These are phyloP conservation scores for Phasia obesa DNA, from an alignment of 2,888 invertebrate genomes.

Conservation along the genomic window DNA sequence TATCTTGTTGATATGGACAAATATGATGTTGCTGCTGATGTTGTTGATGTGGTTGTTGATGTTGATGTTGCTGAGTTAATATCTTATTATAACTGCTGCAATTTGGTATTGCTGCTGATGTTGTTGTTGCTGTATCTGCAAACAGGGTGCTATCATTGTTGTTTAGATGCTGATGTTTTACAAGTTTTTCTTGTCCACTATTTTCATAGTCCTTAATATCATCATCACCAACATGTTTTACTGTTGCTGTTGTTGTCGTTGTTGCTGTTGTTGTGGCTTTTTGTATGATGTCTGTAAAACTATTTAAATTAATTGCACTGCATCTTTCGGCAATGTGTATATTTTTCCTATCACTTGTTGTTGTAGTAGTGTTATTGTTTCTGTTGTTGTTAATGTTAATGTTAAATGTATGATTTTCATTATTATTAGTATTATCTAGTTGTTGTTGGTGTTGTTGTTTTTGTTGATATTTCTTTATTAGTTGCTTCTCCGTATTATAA, in stretches of 20 bases:
- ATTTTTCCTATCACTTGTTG: conserved; percentile 69
- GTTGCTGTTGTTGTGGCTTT: conserved; percentile 78
- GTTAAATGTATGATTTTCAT: conserved; percentile 62
- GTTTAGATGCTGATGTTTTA: conserved; percentile 57
- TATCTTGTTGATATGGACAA: conserved; percentile 60
- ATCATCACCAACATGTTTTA: conserved; percentile 61
- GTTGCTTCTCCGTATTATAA: conserved; percentile 73
- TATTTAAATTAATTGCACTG: conserved; percentile 74
- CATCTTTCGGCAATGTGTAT: conserved; percentile 71
- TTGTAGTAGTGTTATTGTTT: conserved; percentile 41
- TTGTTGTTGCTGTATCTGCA: conserved; percentile 64
- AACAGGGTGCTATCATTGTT: conserved; percentile 65
- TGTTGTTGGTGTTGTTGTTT: no score
- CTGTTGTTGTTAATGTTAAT: conserved; percentile 72
- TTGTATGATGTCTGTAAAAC: conserved; percentile 75
- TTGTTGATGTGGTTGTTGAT: conserved; percentile 58
- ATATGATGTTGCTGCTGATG: conserved; percentile 63
- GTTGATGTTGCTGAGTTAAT: conserved; percentile 68
- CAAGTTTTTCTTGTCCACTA: conserved; percentile 43
- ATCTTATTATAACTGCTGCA: conserved; percentile 40
- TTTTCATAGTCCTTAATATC: conserved; percentile 28
- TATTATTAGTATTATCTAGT: conserved; percentile 52
- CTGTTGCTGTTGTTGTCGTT: conserved; percentile 77
- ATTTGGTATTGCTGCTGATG: conserved; percentile 20
- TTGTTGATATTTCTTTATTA: conserved; percentile 53